These are phyloP conservation scores for Aphelocoma californica DNA, from an alignment of 2,797 vertebrate species.

Conservation along the genomic window DNA sequence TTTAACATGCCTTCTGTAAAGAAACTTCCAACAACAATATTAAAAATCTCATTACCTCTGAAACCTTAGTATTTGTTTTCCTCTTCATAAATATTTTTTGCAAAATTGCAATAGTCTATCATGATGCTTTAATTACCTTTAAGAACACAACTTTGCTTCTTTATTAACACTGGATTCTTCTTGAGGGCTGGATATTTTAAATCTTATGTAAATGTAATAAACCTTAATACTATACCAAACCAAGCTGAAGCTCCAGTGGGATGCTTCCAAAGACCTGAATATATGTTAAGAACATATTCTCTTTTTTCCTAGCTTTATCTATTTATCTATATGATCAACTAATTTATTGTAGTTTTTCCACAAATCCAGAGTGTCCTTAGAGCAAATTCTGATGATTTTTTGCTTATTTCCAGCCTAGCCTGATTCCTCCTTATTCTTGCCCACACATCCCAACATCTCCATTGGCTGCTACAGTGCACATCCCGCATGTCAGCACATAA, in stretches of 20 bases:
- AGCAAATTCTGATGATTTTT: background rate
- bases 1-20: background rate
- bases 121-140: background rate
- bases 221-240: background rate
- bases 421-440: background rate
- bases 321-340: background rate
- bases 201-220: background rate
- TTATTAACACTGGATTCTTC: background rate
- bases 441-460: background rate
- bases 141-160: background rate
- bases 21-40: background rate
- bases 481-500: rapidly evolving
- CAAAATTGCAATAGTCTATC: background rate
- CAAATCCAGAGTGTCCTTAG: background rate
- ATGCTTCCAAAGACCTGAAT: background rate
- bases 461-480: background rate
- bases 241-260: background rate
- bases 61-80: background rate
- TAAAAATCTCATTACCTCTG: background rate
- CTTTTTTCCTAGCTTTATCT: background rate
- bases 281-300: background rate
- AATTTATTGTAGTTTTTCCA: background rate
- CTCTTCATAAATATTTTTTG: background rate
- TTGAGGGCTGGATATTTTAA: background rate
- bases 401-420: background rate